phyloP scores from a whole-genome alignment of 1,140 invertebrate genomes.

The Drosophila nasuta region DNA sequence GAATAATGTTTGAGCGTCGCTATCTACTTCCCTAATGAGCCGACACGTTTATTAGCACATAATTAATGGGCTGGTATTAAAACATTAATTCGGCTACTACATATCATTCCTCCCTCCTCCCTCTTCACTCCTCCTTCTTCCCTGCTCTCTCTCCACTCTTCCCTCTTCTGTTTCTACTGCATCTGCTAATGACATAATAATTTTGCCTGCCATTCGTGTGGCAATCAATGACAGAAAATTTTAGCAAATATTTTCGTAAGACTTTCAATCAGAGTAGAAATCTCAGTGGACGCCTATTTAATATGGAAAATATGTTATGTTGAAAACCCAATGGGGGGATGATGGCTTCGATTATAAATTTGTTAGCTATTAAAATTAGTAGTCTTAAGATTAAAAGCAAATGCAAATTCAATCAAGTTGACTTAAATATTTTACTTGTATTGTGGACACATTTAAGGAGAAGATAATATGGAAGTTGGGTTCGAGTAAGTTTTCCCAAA shows the following conservation, averaged over 20 bases:
- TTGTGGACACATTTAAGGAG: no score
- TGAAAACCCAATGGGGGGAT: neutral
- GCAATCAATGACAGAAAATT: conserved; percentile 58
- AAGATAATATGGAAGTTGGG: no score
- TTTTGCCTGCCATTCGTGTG: conserved; percentile 34
- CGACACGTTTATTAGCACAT: conserved; percentile 53
- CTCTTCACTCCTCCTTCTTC: neutral
- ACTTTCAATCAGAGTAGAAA: conserved; percentile 28
- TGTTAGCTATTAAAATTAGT: no score
- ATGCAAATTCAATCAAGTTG: no score
- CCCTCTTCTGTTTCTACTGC: neutral
- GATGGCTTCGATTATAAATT: no score
- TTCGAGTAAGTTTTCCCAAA: no score
- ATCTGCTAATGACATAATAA: conserved; percentile 57
- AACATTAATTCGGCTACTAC: conserved; percentile 32
- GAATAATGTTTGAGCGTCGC: conserved; percentile 3
- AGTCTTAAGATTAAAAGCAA: no score
- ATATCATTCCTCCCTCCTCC: neutral
- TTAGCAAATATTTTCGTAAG: conserved; percentile 52
- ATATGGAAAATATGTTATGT: neutral
- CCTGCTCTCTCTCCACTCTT: neutral
- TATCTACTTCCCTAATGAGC: conserved; percentile 54
- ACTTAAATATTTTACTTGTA: no score
- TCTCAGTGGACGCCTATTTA: neutral
- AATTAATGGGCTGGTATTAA: conserved; percentile 47